phyloP scores from a whole-genome alignment of 2,113 vertebrate species.

The Dipodomys merriami region DNA sequence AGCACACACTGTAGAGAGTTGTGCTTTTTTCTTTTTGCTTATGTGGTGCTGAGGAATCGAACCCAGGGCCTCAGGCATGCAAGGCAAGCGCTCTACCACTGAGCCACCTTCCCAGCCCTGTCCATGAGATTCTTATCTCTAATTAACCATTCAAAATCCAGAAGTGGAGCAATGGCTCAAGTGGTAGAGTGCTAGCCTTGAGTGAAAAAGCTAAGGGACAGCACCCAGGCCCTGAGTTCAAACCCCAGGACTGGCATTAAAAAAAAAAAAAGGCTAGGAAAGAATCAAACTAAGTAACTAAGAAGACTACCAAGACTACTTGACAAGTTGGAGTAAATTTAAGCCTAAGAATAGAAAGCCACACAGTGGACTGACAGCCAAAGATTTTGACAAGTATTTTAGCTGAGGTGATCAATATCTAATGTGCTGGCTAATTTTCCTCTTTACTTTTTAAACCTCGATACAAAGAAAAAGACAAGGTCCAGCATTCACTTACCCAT shows the following conservation, averaged over 20 bases:
- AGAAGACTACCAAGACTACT: not conserved
- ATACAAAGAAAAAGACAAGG: not conserved
- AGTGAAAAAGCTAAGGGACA: too few species aligned
- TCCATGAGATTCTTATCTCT: too few species aligned
- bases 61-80: too few species aligned
- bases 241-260: too few species aligned
- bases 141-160: too few species aligned
- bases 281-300: not conserved
- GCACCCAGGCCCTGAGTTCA: too few species aligned
- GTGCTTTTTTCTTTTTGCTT: not conserved
- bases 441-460: slow-evolving; percentile 38
- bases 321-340: not conserved
- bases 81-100: too few species aligned
- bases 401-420: not conserved
- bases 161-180: too few species aligned
- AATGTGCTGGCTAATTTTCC: not conserved
- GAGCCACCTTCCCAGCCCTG: too few species aligned
- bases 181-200: too few species aligned
- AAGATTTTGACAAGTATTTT: not conserved
- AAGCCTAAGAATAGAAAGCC: not conserved
- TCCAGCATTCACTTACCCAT: slow-evolving; percentile 90
- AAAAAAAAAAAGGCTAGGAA: not conserved
- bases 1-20: not conserved
- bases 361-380: not conserved
- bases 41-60: too few species aligned